Conservation (phyloP, 2,888 invertebrate genomes). For the Rotaria magnacalcarata region DNA sequence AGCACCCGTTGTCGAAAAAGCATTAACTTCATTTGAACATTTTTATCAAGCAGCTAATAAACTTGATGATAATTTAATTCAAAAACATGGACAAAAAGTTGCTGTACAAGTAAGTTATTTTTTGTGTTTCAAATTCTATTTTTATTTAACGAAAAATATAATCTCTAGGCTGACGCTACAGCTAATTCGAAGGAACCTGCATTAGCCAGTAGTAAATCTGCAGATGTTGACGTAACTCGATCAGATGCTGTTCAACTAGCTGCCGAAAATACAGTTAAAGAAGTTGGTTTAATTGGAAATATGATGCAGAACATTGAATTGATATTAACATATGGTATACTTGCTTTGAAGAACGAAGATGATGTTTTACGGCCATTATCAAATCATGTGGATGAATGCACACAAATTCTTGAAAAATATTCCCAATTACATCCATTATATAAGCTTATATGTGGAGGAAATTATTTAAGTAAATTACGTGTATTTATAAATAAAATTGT, state of each 20-base stretch:
- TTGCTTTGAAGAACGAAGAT: conserved; percentile 45
- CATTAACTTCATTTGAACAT: conserved; percentile 42
- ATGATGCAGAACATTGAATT: conserved; percentile 44
- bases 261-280: conserved; percentile 37
- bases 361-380: conserved; percentile 42
- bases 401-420: conserved; percentile 43
- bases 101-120: not conserved
- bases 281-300: conserved; percentile 39
- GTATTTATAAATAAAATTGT: conserved; percentile 39
- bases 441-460: conserved; percentile 42
- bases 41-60: conserved; percentile 43
- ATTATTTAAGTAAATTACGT: conserved; percentile 45
- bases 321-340: conserved; percentile 40
- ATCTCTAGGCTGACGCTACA: not conserved
- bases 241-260: conserved; percentile 33
- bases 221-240: not conserved
- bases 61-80: conserved; percentile 42
- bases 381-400: conserved; percentile 42
- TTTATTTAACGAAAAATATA: not conserved
- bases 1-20: conserved; percentile 41
- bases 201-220: not conserved
- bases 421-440: conserved; percentile 42
- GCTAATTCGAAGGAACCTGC: not conserved
- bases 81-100: not conserved
- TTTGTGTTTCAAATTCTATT: no score